Evolutionary conservation across 2,797 vertebrate species (phyloP), one percentile per base, ranked within the genome.

Genomic region (Danio jaintianensis): DNA sequence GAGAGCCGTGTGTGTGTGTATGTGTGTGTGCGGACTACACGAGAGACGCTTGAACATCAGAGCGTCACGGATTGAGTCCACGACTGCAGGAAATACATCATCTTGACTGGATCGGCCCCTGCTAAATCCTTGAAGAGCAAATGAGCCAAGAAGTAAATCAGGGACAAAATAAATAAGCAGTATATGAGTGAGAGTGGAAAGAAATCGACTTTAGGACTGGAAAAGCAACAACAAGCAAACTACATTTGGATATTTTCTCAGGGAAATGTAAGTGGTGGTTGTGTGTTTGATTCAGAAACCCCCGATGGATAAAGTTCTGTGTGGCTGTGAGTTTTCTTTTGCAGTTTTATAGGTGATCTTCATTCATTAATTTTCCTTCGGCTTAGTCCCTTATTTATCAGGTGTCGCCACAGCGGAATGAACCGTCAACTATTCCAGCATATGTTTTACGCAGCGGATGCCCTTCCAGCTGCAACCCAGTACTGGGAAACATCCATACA

Each of bases 71-170:
- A 74, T 74, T 13, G 71, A 2, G 63, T 45, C 79, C 55, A 67
- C 69, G 87, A 85, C 72, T 16, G 82, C 66, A 74, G 52, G 20
- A 82, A 85, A 86, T 63, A 85, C 83, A 71, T 76, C 80, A 87
- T 86, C 7, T 82, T 73, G 74, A 75, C 81, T 83, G 61, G 29
- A 47, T 67, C 69, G 62, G 68, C 83, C 85, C 52, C 71, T 64
- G 29, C 69, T 62, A 52, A 82, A 62, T 80, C 68, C 84, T 18
- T 47, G 69, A 20, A 20, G 55, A 85, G 83, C 53, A 85, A 86
- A 81, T 52, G 77, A 85, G 72, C 81, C 77, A 53, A 84, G 63
- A 78, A 62, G 56, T 15, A 36, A 83, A 72, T 59, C 53, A 67
- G 42, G 15, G 10, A 55, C 78, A 48, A 75, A 80, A 85, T 43